Evolutionary conservation across 2,797 vertebrate species (phyloP).

Genomic region (Sebastes dallii): DNA sequence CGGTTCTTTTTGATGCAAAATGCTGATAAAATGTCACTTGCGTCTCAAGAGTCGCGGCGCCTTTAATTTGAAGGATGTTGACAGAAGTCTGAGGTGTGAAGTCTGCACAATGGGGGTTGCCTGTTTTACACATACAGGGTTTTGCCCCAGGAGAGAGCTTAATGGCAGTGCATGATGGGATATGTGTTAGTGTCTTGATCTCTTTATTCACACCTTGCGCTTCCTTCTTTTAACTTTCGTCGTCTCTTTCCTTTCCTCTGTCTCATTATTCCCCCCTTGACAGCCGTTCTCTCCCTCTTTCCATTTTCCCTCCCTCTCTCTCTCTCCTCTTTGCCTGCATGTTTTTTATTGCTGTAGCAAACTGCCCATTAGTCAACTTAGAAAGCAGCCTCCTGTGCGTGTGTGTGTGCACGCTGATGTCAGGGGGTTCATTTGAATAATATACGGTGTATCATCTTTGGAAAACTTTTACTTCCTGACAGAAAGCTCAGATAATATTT

Average conservation of each 20-base stretch:
- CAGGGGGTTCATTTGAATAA: slow-evolving; percentile 15
- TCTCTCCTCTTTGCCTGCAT: slow-evolving; percentile 21
- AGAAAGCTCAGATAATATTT: slow-evolving; percentile 1
- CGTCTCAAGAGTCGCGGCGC: background rate
- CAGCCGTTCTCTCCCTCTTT: slow-evolving; percentile 40
- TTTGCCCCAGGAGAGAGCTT: background rate
- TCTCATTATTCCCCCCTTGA: slow-evolving; percentile 28
- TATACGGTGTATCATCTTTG: background rate
- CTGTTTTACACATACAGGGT: background rate
- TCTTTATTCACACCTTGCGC: slow-evolving; percentile 23
- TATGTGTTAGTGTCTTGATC: background rate
- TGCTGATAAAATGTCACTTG: background rate
- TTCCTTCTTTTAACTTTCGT: slow-evolving; percentile 19
- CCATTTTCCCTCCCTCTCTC: slow-evolving; percentile 30
- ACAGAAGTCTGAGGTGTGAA: slow-evolving; percentile 2
- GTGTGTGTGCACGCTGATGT: slow-evolving; percentile 11
- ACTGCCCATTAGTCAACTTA: slow-evolving; percentile 56
- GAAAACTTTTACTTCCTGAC: background rate
- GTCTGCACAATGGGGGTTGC: background rate
- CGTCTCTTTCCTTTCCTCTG: background rate
- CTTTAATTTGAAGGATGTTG: slow-evolving; percentile 19
- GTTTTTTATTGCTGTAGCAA: slow-evolving; percentile 52
- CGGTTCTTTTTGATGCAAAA: slow-evolving; percentile 1
- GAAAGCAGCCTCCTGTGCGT: slow-evolving; percentile 16
- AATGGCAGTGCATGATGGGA: slow-evolving; percentile 25